Evolutionary conservation across 1,140 invertebrate species (phyloP).

Genomic region (Eumeta japonica): DNA sequence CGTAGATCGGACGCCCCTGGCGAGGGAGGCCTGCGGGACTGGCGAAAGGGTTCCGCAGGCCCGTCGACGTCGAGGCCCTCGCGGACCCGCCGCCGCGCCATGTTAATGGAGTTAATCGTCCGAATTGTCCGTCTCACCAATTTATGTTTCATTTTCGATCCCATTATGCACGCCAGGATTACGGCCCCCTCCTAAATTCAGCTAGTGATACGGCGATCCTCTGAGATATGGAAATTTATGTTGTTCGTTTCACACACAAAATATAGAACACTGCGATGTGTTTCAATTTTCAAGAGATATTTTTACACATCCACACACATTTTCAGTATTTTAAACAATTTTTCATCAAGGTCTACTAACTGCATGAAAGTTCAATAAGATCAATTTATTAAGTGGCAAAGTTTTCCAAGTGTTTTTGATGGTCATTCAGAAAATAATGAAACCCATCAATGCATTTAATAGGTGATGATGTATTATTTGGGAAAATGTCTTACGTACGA

Average conservation of each 20-base stretch:
- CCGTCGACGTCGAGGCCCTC: conserved; percentile 16
- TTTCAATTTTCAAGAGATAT: too few relatives aligned
- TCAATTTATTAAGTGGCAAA: too few relatives aligned
- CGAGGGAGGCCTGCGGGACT: conserved; percentile 20
- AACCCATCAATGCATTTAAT: too few relatives aligned
- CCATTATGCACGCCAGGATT: conserved; percentile 45
- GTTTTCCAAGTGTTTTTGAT: too few relatives aligned
- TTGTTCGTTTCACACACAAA: conserved; percentile 11
- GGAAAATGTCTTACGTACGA: too few relatives aligned
- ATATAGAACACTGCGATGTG: too few relatives aligned
- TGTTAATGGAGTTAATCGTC: conserved; percentile 54
- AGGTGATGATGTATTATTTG: too few relatives aligned
- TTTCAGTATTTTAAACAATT: too few relatives aligned
- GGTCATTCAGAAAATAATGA: too few relatives aligned
- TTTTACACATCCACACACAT: too few relatives aligned
- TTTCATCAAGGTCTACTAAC: too few relatives aligned
- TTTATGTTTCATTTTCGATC: conserved; percentile 58
- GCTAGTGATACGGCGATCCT: conserved; percentile 31
- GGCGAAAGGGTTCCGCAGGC: neutral
- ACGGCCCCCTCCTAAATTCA: conserved; percentile 19
- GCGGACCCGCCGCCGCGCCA: conserved; percentile 30
- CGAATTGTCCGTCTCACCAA: conserved; percentile 37
- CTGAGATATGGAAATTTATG: conserved; percentile 37
- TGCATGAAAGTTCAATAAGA: too few relatives aligned
- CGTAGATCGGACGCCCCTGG: conserved; percentile 46